Evolutionary conservation across 2,888 invertebrate species (phyloP), one percentile per base, ranked within the genome.

Genomic region (Hydroisotoma schaefferi): DNA sequence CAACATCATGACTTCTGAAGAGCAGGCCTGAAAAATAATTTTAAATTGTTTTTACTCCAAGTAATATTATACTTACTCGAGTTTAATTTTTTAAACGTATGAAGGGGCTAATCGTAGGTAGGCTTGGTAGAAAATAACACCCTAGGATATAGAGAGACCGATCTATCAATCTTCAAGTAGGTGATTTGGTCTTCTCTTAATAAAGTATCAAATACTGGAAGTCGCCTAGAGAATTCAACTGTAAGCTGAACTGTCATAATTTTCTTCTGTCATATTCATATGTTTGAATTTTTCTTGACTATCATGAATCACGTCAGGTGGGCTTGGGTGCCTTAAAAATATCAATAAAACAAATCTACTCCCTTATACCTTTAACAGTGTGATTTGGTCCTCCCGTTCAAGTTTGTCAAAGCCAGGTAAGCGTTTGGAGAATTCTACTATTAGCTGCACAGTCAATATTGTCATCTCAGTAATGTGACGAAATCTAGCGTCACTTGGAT

Each of bases 1-100:
- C 74, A 98, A 82, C 89, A 97, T 95, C 93, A 98, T 95, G 66
- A 97, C 94, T 80, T 98, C 97, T 77, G 93, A 94, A 73, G 95
- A 94, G 80, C 93, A 94, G 64, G 93, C 94, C 88, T 92, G 78
- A 1, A 76, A 77, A 55, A 63, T 20, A n/a, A n/a, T n/a, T n/a
- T n/a, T n/a, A n/a, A n/a, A n/a, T n/a, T n/a, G n/a, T n/a, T n/a
- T n/a, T n/a, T n/a, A n/a, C n/a, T n/a, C n/a, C n/a, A n/a, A n/a
- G n/a, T n/a, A n/a, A n/a, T n/a, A n/a, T n/a, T n/a, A n/a, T n/a
- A n/a, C n/a, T n/a, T n/a, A n/a, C n/a, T n/a, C n/a, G n/a, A n/a
- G n/a, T n/a, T n/a, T n/a, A n/a, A n/a, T n/a, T n/a, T n/a, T n/a
- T n/a, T n/a, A n/a, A n/a, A n/a, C n/a, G n/a, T n/a, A n/a, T n/a